Evolutionary conservation across 2,888 invertebrate species (phyloP), one percentile per base, ranked within the genome.

Genomic region (Plebejus argus): DNA sequence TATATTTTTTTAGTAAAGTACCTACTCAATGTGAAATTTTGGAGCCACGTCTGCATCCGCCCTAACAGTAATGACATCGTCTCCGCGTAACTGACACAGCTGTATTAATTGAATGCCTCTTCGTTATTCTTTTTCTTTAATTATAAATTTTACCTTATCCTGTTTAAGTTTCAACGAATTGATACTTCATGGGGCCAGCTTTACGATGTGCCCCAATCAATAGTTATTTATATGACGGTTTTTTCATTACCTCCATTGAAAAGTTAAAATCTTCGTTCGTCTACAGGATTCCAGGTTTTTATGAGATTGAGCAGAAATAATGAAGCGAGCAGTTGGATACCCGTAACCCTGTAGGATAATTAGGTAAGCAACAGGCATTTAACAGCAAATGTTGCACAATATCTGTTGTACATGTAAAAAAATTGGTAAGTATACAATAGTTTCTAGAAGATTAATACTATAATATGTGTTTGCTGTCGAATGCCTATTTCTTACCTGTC

Each of bases 61-160:
- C 74, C 53, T 74, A 74, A 74, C 49, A 74, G 74, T 53, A 74
- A 74, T 74, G 74, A 74, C 74, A 74, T 74, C 74, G 74, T 74
- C 74, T 72, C n/a, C 72, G 49, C 74, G 74, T 53, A 74, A 74
- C 74, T 74, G 74, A 74, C 74, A 74, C 74, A 28, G 49, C 74
- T 28, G 74, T 74, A 71, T 74, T 74, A 74, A 74, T 74, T 74
- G 74, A 74, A 74, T 74, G 74, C 74, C 74, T 53, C 74, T 28
- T 74, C 74, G 74, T 74, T 49, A 74, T 74, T 72, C 49, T 74
- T 74, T 74, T 28, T 74, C 49, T 49, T 74, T 74, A 74, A 74
- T 74, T 74, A 74, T 74, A 74, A 74, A 53, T 53, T 53, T 74
- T 74, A 74, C 45, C 49, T 74, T 74, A 74, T 53, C 74, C 53